Percentiles rank a stretch among this genome's conserved stretches.
Conservation (phyloP, 2,113 vertebrate genomes). For the Lophotis ruficrista region DNA sequence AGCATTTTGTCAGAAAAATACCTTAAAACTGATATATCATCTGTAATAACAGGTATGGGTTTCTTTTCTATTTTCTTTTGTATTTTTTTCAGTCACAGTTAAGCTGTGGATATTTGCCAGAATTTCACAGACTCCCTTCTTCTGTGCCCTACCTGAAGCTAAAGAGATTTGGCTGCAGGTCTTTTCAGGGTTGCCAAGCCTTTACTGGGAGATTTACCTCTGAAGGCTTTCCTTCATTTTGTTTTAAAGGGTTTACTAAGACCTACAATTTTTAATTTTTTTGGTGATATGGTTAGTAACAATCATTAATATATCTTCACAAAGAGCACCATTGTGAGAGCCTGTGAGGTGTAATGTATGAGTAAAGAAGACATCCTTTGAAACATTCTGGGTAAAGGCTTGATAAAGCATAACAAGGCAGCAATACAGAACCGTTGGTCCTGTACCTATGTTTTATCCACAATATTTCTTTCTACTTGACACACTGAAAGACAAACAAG, state of each 20-base stretch:
- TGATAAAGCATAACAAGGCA: not conserved
- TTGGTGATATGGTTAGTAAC: not conserved
- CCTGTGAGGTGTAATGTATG: not conserved
- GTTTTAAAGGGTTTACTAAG: not conserved
- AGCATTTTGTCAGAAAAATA: slow-evolving; percentile 8
- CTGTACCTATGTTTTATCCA: not conserved
- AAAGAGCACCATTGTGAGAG: not conserved
- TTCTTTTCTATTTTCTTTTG: not conserved
- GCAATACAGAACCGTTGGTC: not conserved
- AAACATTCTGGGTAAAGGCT: not conserved
- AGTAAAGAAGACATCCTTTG: not conserved
- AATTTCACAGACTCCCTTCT: not conserved
- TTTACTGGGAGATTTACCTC: not conserved
- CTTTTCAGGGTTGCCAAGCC: not conserved
- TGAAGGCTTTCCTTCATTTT: not conserved
- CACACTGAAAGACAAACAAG: not conserved
- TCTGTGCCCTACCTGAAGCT: not conserved
- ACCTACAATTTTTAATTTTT: not conserved
- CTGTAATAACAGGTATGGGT: not conserved
- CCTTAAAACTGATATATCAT: not conserved
- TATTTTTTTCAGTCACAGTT: not conserved
- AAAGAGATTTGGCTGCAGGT: not conserved
- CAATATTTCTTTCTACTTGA: not conserved
- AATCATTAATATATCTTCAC: not conserved
- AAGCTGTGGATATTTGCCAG: not conserved